These are phyloP conservation scores for Subacronicta megacephala DNA, from an alignment of 2,888 invertebrate genomes.

Conservation along the genomic window DNA sequence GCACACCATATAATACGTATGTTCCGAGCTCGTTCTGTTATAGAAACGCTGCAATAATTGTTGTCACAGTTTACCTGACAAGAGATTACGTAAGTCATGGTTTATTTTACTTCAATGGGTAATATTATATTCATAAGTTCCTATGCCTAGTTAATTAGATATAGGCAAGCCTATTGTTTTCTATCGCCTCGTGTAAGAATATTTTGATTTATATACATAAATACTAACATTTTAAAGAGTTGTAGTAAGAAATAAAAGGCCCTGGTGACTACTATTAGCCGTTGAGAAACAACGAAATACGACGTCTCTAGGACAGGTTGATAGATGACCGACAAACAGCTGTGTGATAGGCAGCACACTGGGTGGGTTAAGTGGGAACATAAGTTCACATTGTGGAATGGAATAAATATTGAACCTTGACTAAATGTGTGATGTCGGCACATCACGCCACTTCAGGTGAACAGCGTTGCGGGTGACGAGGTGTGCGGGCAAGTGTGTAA, in stretches of 20 bases:
- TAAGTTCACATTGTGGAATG: too few relatives aligned
- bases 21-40: constrained; percentile 37
- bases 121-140: constrained; percentile 42
- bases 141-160: constrained; percentile 41
- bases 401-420: background rate
- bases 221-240: constrained; percentile 23
- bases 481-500: constrained; percentile 73
- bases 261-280: background rate
- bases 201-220: constrained; percentile 30
- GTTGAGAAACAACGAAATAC: background rate
- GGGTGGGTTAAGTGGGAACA: too few relatives aligned
- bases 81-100: constrained; percentile 63
- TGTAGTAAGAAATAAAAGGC: constrained; percentile 5
- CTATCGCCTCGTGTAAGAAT: constrained; percentile 38
- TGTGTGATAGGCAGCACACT: too few relatives aligned
- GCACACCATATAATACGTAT: constrained; percentile 26
- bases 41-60: constrained; percentile 49
- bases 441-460: constrained; percentile 57
- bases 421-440: constrained; percentile 35
- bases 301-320: background rate
- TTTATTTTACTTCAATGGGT: constrained; percentile 59
- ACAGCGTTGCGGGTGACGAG: constrained; percentile 47
- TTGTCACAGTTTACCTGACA: constrained; percentile 58
- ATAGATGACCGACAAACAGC: background rate
- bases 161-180: constrained; percentile 47